phyloP scores from a whole-genome alignment of 1,140 invertebrate genomes.

The Rhizoglyphus robini region DNA sequence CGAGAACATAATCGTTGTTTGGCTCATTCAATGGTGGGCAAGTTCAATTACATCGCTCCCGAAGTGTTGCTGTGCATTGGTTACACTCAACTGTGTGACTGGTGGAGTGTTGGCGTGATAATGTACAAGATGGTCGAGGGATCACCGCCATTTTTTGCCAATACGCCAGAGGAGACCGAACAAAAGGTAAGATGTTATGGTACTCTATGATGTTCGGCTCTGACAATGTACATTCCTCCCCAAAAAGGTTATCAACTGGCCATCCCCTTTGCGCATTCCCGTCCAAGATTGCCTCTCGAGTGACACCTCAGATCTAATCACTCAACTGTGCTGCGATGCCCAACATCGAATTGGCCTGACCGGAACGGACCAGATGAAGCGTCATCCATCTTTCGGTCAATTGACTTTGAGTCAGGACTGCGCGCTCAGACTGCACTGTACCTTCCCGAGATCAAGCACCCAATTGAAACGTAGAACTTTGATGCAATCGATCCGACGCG shows the following conservation, averaged over 20 bases:
- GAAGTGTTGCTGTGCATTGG: slow-evolving; percentile 71
- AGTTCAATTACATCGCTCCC: slow-evolving; percentile 97
- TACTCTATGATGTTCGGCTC: too few species aligned
- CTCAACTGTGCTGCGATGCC: slow-evolving; percentile 72
- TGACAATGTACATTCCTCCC: not conserved
- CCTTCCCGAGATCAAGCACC: slow-evolving; percentile 78
- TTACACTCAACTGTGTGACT: slow-evolving; percentile 95
- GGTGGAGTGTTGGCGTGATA: slow-evolving; percentile 99
- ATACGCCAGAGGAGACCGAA: slow-evolving; percentile 86
- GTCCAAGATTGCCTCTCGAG: slow-evolving; percentile 43
- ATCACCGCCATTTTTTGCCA: slow-evolving; percentile 87
- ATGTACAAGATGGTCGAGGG: slow-evolving; percentile 98
- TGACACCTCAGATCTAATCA: slow-evolving; percentile 78
- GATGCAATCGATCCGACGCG: slow-evolving; percentile 46
- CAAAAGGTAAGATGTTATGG: slow-evolving; percentile 60
- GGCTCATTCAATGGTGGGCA: slow-evolving; percentile 90
- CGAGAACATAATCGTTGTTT: slow-evolving; percentile 80
- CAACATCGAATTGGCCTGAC: slow-evolving; percentile 78
- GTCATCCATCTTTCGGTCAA: slow-evolving; percentile 72
- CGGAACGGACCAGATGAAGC: slow-evolving; percentile 77
- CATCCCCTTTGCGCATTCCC: slow-evolving; percentile 74
- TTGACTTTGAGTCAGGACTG: slow-evolving; percentile 79
- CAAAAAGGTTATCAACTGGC: slow-evolving; percentile 87
- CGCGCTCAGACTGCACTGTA: slow-evolving; percentile 74
- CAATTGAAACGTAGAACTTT: slow-evolving; percentile 94